A percentile compares a stretch with the other conserved stretches of the same genome.
Conservation (phyloP, 92 coral and sea anemone genomes). For the Isaurus tuberculatus region DNA sequence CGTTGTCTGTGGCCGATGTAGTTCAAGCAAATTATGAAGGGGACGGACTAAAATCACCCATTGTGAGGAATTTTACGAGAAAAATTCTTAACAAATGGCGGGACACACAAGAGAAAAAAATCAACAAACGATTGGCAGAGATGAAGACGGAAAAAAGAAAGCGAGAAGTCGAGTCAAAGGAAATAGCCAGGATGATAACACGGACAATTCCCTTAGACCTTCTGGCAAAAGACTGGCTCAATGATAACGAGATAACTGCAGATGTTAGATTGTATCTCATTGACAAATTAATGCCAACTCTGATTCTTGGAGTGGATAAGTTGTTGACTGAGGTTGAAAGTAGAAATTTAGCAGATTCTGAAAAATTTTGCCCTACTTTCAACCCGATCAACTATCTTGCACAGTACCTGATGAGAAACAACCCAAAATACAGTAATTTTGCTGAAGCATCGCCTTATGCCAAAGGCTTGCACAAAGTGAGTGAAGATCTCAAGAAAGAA, state of each 20-base stretch:
- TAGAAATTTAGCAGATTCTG: slow-evolving; percentile 79
- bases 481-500: slow-evolving; percentile 85
- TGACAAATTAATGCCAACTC: slow-evolving; percentile 85
- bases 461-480: slow-evolving; percentile 86
- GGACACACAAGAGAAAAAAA: slow-evolving; percentile 74
- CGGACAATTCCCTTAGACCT: slow-evolving; percentile 87
- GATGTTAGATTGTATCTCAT: slow-evolving; percentile 88
- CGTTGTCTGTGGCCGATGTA: slow-evolving; percentile 74
- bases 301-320: slow-evolving; percentile 95
- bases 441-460: slow-evolving; percentile 96
- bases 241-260: slow-evolving; percentile 76
- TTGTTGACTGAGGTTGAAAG: slow-evolving; percentile 82
- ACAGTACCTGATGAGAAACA: slow-evolving; percentile 93
- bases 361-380: slow-evolving; percentile 82
- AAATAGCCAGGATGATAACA: slow-evolving; percentile 76
- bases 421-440: slow-evolving; percentile 91
- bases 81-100: slow-evolving; percentile 84
- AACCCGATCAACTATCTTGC: slow-evolving; percentile 92
- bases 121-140: slow-evolving; percentile 79
- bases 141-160: slow-evolving; percentile 81
- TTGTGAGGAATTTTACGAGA: slow-evolving; percentile 76
- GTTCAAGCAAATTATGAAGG: slow-evolving; percentile 62
- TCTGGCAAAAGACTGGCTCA: slow-evolving; percentile 92
- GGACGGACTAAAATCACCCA: slow-evolving; percentile 78
- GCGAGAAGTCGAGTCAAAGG: slow-evolving; percentile 77